phyloP scores from a whole-genome alignment of 2,113 vertebrate species.

The Nycticryphes semicollaris region DNA sequence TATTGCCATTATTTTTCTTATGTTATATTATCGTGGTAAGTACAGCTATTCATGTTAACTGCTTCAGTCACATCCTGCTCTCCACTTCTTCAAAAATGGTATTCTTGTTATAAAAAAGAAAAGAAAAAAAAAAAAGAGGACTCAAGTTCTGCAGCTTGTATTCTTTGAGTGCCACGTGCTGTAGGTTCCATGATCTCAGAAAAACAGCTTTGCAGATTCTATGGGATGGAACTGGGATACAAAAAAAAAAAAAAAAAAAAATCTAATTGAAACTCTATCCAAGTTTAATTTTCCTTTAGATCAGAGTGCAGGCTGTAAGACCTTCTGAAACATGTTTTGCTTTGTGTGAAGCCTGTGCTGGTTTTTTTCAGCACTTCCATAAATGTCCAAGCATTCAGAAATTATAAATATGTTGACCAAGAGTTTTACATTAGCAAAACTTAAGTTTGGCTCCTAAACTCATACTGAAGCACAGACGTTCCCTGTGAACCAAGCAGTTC shows the following conservation, averaged over 20 bases:
- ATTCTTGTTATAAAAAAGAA: background rate
- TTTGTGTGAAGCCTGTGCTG: background rate
- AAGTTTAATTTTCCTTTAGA: background rate
- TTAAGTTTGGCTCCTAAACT: background rate
- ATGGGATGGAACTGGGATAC: background rate
- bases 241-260: background rate
- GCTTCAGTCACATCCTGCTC: background rate
- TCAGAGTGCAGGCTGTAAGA: background rate
- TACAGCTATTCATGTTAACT: background rate
- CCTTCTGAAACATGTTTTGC: background rate
- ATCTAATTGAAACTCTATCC: background rate
- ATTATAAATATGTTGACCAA: background rate
- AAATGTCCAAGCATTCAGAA: background rate
- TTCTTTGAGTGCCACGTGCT: rapidly evolving
- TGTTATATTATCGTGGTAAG: background rate
- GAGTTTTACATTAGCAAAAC: background rate
- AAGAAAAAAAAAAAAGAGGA: background rate
- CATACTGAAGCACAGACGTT: background rate
- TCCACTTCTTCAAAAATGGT: background rate
- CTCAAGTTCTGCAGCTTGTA: background rate
- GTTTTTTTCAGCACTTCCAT: background rate
- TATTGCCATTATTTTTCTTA: background rate
- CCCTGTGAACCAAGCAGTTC: background rate
- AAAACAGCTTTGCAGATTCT: background rate
- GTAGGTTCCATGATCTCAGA: background rate